A percentile compares a stretch with the other conserved stretches of the same genome.
Conservation (phyloP, 2,888 invertebrate species). For the Euplexia lucipara region DNA sequence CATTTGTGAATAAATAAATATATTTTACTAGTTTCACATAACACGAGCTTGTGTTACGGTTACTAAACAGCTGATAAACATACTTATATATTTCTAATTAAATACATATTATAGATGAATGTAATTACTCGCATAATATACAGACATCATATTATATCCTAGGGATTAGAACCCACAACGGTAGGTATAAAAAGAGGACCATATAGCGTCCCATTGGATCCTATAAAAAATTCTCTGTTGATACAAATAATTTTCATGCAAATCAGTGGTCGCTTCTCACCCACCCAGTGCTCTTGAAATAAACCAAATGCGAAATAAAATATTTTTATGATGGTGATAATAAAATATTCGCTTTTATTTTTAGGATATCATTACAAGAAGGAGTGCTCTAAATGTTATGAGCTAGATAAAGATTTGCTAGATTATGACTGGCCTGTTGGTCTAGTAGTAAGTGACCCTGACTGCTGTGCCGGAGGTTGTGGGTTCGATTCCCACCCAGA, state of each 20-base stretch:
- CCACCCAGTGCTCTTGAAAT: slow-evolving; percentile 13
- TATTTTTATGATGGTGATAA: slow-evolving; percentile 25
- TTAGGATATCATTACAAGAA: slow-evolving; percentile 4
- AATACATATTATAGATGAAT: too few species aligned
- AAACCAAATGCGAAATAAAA: slow-evolving; percentile 27
- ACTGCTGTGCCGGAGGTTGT: too few species aligned
- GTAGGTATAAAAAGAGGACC: background rate
- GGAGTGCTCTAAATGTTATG: slow-evolving; percentile 1
- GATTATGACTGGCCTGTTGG: too few species aligned
- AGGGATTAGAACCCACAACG: background rate
- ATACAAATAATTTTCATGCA: slow-evolving; percentile 19
- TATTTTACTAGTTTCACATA: too few species aligned
- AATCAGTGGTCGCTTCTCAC: slow-evolving; percentile 27
- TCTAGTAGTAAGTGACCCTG: too few species aligned
- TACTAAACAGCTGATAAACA: too few species aligned
- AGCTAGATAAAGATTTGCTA: too few species aligned
- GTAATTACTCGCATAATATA: background rate
- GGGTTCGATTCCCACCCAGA: too few species aligned
- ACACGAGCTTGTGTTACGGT: too few species aligned
- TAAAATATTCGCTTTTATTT: slow-evolving; percentile 21
- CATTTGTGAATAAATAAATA: too few species aligned
- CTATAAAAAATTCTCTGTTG: slow-evolving; percentile 4
- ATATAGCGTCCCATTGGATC: background rate
- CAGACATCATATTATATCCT: too few species aligned
- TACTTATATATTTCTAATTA: too few species aligned